Evolutionary conservation across 2,797 vertebrate genomes (phyloP), one percentile per base, ranked within the genome.

Genomic region (Petrocephalus schoutedeni): DNA sequence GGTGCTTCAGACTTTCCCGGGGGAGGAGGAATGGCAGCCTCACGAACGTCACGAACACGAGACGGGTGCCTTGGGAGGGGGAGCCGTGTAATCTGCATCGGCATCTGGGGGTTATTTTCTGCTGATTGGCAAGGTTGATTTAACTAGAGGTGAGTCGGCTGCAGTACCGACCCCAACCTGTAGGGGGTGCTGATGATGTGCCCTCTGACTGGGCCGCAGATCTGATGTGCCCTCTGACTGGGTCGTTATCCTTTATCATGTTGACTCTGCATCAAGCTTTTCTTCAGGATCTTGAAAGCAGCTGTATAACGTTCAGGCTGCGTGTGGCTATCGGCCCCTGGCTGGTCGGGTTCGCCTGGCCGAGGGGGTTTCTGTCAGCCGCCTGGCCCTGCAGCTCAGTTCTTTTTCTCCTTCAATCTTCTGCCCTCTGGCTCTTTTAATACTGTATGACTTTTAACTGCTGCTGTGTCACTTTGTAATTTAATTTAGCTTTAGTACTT

Each of bases 71-170:
- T 41, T 49, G 19, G 36, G 57, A 64, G 85, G 57, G 45, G n/a
- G 74, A 28, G 10, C 7, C 45, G 51, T 21, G 14, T 85, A 41
- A 56, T 54, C 21, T 77, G 21, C 74, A 82, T 82, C n/a, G 49
- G 10, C 57, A 61, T n/a, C 53, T 61, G 41, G 51, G 28, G 21
- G 45, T 83, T n/a, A 77, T 41, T 74, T 14, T 56, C 56, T 59
- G 71, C 36, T 67, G 21, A 57, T 61, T 57, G 32, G 54, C 10
- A 10, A 14, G 84, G 54, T 45, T 59, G 71, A 67, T 61, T 53
- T 41, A 82, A 82, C 57, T 54, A n/a, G 28, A 64, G 89, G 61
- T 56, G 89, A 82, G 61, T 45, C 80, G 61, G 85, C 58, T 64
- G 49, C 41, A 77, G 19, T 77, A 45, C 71, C 12, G 16, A 45